phyloP scores from a whole-genome alignment of 92 coral and sea anemone genomes.

The Plumapathes pennacea region DNA sequence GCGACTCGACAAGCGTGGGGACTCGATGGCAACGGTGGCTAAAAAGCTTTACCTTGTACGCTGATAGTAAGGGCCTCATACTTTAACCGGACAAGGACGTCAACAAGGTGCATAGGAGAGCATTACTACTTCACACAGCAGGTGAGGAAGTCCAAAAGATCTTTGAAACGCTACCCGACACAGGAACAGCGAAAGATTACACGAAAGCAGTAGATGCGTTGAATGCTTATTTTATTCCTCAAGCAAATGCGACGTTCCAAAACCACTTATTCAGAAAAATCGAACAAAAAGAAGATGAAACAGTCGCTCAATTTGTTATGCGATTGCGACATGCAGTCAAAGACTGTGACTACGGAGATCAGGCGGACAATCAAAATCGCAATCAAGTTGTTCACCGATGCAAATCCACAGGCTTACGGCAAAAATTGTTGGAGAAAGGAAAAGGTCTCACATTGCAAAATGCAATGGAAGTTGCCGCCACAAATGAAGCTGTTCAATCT shows the following conservation, averaged over 20 bases:
- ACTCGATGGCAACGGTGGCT: constrained; percentile 41
- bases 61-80: constrained; percentile 42
- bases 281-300: constrained; percentile 30
- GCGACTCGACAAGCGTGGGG: constrained; percentile 12
- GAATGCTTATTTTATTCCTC: constrained; percentile 8
- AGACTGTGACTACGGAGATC: constrained; percentile 25
- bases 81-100: constrained; percentile 8
- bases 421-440: no score
- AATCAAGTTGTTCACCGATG: constrained; percentile 50
- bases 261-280: constrained; percentile 35
- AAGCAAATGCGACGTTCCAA: background rate
- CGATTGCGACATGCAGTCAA: constrained; percentile 26
- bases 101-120: constrained; percentile 23
- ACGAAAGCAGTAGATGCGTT: constrained; percentile 2
- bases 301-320: constrained; percentile 35
- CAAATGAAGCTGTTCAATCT: background rate
- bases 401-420: constrained; percentile 18
- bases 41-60: constrained; percentile 26
- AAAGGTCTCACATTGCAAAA: constrained; percentile 7
- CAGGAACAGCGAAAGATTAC: constrained; percentile 26
- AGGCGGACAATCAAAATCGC: constrained; percentile 28
- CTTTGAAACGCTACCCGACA: constrained; percentile 19
- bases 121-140: constrained; percentile 32
- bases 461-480: constrained; percentile 3
- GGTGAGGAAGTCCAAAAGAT: constrained; percentile 37